A percentile compares a stretch with the other conserved stretches of the same genome.
Conservation (phyloP, 1,140 invertebrate species). For the Frieseomelitta varia region DNA sequence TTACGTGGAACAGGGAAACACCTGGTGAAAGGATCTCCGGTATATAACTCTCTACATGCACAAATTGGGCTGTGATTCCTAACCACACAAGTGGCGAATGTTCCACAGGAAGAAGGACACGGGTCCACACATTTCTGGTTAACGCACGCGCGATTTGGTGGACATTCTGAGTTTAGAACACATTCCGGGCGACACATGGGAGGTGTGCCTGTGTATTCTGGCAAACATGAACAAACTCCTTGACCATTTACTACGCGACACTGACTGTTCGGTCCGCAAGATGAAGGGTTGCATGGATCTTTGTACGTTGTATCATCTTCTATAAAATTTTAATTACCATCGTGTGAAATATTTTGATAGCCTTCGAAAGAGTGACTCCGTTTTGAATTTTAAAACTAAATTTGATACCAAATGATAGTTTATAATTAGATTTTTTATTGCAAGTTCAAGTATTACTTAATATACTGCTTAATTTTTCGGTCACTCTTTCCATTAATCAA, state of each 20-base stretch:
- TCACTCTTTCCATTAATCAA: not conserved
- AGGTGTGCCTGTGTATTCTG: constrained; percentile 82
- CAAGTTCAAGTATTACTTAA: too few species aligned
- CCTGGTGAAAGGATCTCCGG: constrained; percentile 84
- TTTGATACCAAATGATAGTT: too few species aligned
- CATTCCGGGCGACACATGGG: constrained; percentile 83
- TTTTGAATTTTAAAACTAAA: too few species aligned
- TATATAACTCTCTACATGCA: constrained; percentile 80
- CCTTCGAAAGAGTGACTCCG: not conserved
- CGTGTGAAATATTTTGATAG: not conserved
- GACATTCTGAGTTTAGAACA: constrained; percentile 67
- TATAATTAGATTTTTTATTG: too few species aligned
- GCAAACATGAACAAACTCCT: constrained; percentile 82
- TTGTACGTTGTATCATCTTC: constrained; percentile 6
- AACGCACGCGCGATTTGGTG: constrained; percentile 75
- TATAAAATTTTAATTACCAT: not conserved
- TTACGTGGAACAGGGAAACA: constrained; percentile 81
- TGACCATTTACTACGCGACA: constrained; percentile 81
- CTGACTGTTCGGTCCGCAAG: constrained; percentile 83
- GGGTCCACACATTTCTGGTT: constrained; percentile 83
- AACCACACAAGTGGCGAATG: constrained; percentile 81
- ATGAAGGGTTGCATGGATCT: constrained; percentile 81
- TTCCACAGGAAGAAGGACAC: constrained; percentile 81
- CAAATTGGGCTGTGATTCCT: constrained; percentile 85
- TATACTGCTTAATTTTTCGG: too few species aligned